These are phyloP conservation scores for Coreoperca whiteheadi DNA, from an alignment of 2,113 vertebrate genomes.

Conservation along the genomic window DNA sequence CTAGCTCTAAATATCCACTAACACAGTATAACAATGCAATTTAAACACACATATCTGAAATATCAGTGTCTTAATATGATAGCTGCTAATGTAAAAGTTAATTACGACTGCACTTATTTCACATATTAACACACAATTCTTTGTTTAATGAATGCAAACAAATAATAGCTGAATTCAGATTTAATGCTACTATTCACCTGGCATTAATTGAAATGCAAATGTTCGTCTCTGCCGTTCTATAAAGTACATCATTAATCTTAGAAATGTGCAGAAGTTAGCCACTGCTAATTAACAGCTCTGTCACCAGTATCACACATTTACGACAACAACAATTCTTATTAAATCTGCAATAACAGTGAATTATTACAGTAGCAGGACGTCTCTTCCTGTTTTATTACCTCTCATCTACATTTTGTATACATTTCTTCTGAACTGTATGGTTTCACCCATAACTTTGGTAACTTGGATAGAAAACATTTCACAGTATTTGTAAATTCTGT, in stretches of 20 bases:
- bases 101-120: conserved; percentile 40
- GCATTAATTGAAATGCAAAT: conserved; percentile 41
- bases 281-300: conserved; percentile 32
- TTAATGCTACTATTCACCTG: neutral
- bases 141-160: neutral
- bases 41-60: conserved; percentile 1
- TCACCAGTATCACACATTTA: conserved; percentile 11
- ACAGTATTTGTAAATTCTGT: conserved; percentile 23
- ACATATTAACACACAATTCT: conserved; percentile 28
- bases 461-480: conserved; percentile 37
- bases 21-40: conserved; percentile 1
- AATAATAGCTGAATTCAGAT: neutral
- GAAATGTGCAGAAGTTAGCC: conserved; percentile 14
- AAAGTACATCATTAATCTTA: conserved; percentile 31
- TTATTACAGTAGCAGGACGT: neutral
- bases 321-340: neutral
- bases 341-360: conserved; percentile 11
- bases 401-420: neutral
- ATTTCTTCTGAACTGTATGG: conserved; percentile 14
- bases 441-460: conserved; percentile 36
- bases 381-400: conserved; percentile 4
- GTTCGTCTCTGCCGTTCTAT: conserved; percentile 9
- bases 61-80: neutral
- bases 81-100: conserved; percentile 5
- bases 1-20: neutral